Conservation (phyloP, 2,888 invertebrate genomes). For the Drosophila paramelanica region DNA sequence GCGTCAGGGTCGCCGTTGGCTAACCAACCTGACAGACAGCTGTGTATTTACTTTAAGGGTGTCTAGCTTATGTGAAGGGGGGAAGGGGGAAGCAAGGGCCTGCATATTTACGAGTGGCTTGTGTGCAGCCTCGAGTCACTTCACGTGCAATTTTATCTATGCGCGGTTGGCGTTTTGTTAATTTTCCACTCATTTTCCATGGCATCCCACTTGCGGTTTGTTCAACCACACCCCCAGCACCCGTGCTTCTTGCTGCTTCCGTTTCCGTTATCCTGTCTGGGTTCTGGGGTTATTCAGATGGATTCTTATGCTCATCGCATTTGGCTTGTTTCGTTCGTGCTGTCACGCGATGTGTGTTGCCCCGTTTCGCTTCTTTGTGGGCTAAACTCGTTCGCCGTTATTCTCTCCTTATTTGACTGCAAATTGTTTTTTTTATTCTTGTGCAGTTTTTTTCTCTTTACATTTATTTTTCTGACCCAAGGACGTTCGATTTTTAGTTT, state of each 20-base stretch:
- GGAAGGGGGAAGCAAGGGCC: background rate
- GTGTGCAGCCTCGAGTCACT: constrained; percentile 41
- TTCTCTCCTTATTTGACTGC: constrained; percentile 32
- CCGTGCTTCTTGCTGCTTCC: constrained; percentile 29
- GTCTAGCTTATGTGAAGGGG: background rate
- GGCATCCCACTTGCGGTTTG: constrained; percentile 48
- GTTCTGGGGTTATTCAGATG: constrained; percentile 23
- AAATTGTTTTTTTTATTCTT: constrained; percentile 21
- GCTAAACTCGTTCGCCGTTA: constrained; percentile 21
- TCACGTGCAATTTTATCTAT: constrained; percentile 65
- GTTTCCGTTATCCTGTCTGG: constrained; percentile 23
- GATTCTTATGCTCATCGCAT: constrained; percentile 70
- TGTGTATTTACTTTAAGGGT: constrained; percentile 47
- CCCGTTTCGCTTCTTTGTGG: constrained; percentile 20
- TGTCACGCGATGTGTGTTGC: constrained; percentile 73
- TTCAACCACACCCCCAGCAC: background rate
- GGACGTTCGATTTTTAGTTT: constrained; percentile 74
- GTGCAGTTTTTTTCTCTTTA: constrained; percentile 16
- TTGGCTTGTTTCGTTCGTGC: constrained; percentile 64
- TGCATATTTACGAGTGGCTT: constrained; percentile 29
- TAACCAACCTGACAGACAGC: constrained; percentile 39
- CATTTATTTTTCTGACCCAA: constrained; percentile 58
- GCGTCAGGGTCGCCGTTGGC: constrained; percentile 55
- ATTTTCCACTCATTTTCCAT: constrained; percentile 70
- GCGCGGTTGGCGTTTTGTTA: constrained; percentile 67